Evolutionary conservation across 1,140 invertebrate genomes (phyloP).

Genomic region (Lysiphlebus fabarum): DNA sequence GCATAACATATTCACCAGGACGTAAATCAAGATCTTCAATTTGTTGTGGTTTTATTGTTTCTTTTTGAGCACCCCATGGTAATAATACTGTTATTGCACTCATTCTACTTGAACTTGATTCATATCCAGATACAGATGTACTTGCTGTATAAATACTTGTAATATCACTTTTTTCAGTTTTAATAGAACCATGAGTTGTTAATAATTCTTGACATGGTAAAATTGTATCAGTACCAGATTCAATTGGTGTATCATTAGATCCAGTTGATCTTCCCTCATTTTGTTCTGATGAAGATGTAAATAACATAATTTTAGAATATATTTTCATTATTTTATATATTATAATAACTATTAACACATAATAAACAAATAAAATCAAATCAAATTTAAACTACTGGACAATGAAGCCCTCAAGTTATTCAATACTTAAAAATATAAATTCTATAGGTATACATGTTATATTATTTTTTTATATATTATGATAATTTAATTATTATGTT

Average conservation of each 20-base stretch:
- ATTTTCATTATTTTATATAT: slow-evolving; percentile 2
- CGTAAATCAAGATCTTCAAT: slow-evolving; percentile 65
- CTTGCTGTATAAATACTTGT: slow-evolving; percentile 50
- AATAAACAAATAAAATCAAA: too few species aligned
- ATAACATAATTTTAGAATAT: slow-evolving; percentile 10
- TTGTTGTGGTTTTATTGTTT: slow-evolving; percentile 61
- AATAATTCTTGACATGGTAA: slow-evolving; percentile 42
- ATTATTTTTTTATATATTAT: not conserved
- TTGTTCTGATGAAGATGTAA: slow-evolving; percentile 31
- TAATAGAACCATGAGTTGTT: slow-evolving; percentile 41
- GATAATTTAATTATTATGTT: slow-evolving; percentile 48
- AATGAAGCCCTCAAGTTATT: slow-evolving; percentile 15
- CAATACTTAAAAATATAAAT: slow-evolving; percentile 14
- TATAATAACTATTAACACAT: not conserved
- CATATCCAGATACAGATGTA: slow-evolving; percentile 50
- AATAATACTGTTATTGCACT: slow-evolving; percentile 58
- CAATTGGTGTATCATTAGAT: slow-evolving; percentile 43
- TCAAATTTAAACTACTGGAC: not conserved
- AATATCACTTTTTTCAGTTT: slow-evolving; percentile 48
- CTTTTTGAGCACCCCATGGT: slow-evolving; percentile 80
- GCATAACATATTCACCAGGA: slow-evolving; percentile 93
- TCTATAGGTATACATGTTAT: too few species aligned
- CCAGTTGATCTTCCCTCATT: slow-evolving; percentile 37
- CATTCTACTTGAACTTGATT: slow-evolving; percentile 49
- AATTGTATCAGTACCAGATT: slow-evolving; percentile 36